Percentiles rank a stretch among this genome's conserved stretches.
Evolutionary conservation across 1,140 invertebrate species (phyloP).

Genomic region (Notospermus geniculatus): DNA sequence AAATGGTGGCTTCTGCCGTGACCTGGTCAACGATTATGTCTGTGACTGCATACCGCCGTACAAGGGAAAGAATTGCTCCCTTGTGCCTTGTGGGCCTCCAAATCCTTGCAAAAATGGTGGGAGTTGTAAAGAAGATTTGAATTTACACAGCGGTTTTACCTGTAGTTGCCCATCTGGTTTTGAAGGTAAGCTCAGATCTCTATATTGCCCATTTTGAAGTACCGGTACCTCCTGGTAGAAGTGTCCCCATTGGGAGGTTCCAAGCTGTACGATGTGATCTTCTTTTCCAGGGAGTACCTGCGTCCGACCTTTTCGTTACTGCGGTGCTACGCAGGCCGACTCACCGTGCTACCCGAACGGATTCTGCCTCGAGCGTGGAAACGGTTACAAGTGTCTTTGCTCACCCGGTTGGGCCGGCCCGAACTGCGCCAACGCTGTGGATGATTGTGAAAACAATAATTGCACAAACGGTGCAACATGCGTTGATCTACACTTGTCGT

Average conservation of each 20-base stretch:
- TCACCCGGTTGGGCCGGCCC: neutral
- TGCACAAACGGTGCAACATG: constrained; percentile 4
- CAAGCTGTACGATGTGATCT: no score
- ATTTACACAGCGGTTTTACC: neutral
- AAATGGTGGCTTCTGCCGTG: constrained; percentile 86
- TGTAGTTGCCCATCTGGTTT: neutral
- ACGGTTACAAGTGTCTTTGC: constrained; percentile 2
- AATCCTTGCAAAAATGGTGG: neutral
- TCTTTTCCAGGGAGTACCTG: no score
- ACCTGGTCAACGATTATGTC: constrained; percentile 61
- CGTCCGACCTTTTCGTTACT: no score
- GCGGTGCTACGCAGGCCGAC: no score
- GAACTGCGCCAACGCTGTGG: neutral
- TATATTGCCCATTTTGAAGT: neutral
- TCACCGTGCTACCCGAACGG: no score
- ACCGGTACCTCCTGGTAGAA: neutral
- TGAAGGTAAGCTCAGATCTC: neutral
- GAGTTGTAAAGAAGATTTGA: neutral
- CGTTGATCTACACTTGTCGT: constrained; percentile 1
- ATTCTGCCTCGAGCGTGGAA: no score
- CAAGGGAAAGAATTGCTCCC: constrained; percentile 1
- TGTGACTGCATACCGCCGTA: constrained; percentile 23
- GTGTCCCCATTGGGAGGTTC: no score
- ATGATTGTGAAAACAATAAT: constrained; percentile 6
- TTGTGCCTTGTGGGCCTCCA: neutral